These are phyloP conservation scores for Tyto alba DNA, from an alignment of 2,113 vertebrate genomes.

Conservation along the genomic window DNA sequence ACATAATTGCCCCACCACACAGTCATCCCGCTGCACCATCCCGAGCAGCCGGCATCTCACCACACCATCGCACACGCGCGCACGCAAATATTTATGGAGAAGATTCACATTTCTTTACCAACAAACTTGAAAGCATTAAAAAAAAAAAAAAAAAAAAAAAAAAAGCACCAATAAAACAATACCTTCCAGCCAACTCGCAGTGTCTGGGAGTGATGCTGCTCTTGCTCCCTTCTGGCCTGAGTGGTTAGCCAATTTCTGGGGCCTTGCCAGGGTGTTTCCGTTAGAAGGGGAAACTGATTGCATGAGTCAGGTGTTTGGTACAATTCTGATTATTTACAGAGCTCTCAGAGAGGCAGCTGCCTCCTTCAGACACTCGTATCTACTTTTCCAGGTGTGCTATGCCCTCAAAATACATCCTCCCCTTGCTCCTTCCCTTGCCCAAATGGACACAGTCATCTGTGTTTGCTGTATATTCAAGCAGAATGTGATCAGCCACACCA, in stretches of 20 bases:
- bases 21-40: neutral
- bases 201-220: neutral
- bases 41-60: neutral
- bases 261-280: neutral
- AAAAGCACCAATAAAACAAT: neutral
- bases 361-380: neutral
- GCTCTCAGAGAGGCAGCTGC: neutral
- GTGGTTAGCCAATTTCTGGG: neutral
- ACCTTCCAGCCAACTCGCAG: neutral
- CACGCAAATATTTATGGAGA: neutral
- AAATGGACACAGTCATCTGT: accelerated
- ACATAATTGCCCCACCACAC: neutral
- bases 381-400: neutral
- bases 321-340: neutral
- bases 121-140: neutral
- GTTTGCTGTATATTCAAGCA: neutral
- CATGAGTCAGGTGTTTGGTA: neutral
- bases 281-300: neutral
- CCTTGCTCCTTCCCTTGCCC: neutral
- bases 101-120: neutral
- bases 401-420: neutral
- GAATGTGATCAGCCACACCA: accelerated
- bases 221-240: neutral
- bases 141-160: neutral
- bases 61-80: neutral